phyloP scores from a whole-genome alignment of 2,797 vertebrate genomes.

The Dendrocincla fuliginosa region DNA sequence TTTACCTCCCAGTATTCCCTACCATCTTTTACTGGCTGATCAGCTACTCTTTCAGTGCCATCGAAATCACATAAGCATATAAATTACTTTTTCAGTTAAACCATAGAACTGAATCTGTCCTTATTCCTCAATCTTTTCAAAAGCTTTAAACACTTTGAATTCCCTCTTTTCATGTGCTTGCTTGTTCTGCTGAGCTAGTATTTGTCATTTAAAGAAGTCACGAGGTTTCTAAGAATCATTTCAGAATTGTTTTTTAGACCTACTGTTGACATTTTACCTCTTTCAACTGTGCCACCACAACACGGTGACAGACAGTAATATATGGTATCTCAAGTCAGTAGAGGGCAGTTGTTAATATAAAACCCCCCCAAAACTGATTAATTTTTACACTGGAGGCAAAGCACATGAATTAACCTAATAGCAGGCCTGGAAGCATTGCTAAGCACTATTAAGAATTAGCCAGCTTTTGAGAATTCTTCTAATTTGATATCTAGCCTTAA shows the following conservation, averaged over 20 bases:
- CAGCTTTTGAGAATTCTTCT: background rate
- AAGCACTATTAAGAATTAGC: background rate
- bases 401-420: background rate
- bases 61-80: background rate
- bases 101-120: background rate
- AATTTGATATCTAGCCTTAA: background rate
- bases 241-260: conserved; percentile 43
- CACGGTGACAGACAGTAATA: background rate
- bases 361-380: background rate
- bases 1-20: background rate
- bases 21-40: background rate
- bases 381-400: background rate
- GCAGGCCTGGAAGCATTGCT: background rate
- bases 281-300: background rate
- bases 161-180: background rate
- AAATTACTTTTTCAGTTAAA: background rate
- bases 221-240: background rate
- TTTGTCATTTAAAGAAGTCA: background rate
- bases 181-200: background rate
- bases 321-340: background rate
- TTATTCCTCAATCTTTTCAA: background rate
- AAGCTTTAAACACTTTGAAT: background rate
- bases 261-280: conserved; percentile 17
- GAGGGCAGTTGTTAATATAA: background rate
- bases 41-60: background rate